Evolutionary conservation across 2,797 vertebrate species (phyloP).

Genomic region (Balearica regulorum): DNA sequence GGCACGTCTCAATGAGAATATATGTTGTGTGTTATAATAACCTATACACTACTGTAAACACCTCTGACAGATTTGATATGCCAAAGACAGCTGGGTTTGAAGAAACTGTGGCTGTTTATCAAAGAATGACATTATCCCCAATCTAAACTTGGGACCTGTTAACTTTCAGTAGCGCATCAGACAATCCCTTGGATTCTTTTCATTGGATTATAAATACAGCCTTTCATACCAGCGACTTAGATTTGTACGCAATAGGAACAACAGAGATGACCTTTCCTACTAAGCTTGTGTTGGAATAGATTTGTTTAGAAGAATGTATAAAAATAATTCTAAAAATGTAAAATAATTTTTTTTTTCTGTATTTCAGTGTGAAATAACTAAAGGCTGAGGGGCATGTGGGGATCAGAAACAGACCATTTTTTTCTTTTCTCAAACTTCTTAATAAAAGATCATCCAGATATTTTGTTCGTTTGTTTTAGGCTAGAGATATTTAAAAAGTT

Average conservation of each 20-base stretch:
- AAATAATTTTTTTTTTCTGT: background rate
- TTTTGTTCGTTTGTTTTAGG: background rate
- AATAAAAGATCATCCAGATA: background rate
- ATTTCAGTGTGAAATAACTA: background rate
- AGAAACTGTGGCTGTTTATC: constrained; percentile 8
- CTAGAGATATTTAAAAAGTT: background rate
- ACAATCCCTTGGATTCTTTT: constrained; percentile 3
- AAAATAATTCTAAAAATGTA: background rate
- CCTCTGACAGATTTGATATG: constrained; percentile 32
- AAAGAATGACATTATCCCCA: constrained; percentile 15
- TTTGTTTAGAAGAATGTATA: background rate
- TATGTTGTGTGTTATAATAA: background rate
- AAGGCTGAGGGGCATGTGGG: background rate
- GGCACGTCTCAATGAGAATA: background rate
- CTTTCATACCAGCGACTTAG: constrained; percentile 39
- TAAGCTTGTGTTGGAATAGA: background rate
- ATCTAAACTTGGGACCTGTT: constrained; percentile 25
- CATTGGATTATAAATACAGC: constrained; percentile 17
- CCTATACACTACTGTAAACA: background rate
- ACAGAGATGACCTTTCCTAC: background rate
- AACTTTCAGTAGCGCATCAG: background rate
- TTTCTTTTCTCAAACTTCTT: background rate
- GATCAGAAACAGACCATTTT: background rate
- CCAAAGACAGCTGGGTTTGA: constrained; percentile 29
- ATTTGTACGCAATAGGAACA: background rate